phyloP scores from a whole-genome alignment of 2,113 vertebrate species.

The Monopterus albus region DNA sequence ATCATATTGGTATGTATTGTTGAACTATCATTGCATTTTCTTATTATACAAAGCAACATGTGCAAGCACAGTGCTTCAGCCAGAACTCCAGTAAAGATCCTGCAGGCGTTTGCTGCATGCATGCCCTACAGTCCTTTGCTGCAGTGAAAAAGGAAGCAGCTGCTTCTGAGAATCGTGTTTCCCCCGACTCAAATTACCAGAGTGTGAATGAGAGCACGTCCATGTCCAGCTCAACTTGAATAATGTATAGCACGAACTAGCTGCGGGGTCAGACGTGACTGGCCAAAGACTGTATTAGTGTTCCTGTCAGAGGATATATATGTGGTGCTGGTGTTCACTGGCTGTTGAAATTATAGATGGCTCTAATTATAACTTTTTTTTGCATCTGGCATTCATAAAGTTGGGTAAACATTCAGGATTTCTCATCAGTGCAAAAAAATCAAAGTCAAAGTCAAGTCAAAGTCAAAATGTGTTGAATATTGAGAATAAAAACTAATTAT shows the following conservation, averaged over 20 bases:
- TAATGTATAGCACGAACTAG: neutral
- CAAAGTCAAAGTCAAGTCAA: too few species aligned
- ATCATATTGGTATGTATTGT: neutral
- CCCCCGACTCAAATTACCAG: slow-evolving; percentile 37
- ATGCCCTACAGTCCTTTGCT: neutral
- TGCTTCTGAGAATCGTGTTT: slow-evolving; percentile 50
- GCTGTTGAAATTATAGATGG: too few species aligned
- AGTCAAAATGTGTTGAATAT: neutral
- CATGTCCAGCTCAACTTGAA: neutral
- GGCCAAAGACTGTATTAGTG: neutral
- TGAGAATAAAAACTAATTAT: neutral
- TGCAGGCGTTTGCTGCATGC: neutral
- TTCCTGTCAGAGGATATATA: neutral
- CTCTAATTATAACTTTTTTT: too few species aligned
- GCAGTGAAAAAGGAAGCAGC: slow-evolving; percentile 34
- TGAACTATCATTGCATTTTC: neutral
- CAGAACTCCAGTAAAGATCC: neutral
- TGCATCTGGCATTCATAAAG: too few species aligned
- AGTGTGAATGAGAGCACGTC: neutral
- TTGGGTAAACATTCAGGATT: too few species aligned
- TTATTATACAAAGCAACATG: neutral
- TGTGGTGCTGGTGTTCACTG: neutral
- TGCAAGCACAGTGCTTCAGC: neutral
- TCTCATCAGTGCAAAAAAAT: neutral
- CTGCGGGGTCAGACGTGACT: slow-evolving; percentile 1